Conservation (phyloP, 2,888 invertebrate genomes). For the Panzeria rudis region DNA sequence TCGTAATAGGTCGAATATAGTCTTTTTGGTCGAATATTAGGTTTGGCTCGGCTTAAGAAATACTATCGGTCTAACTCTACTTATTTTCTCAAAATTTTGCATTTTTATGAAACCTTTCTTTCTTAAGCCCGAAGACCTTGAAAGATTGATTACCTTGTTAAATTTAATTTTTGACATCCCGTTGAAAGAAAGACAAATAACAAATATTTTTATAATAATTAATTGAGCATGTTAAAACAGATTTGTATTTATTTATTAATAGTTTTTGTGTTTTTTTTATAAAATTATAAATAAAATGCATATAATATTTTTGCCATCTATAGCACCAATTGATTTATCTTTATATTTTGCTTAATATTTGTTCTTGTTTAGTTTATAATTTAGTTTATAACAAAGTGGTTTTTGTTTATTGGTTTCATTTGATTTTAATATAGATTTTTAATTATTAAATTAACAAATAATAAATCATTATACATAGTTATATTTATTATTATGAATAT, state of each 20-base stretch:
- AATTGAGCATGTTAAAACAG: neutral
- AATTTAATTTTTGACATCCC: no score
- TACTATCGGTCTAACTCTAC: no score
- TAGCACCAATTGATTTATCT: constrained; percentile 64
- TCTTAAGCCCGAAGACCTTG: no score
- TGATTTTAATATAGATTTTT: constrained; percentile 22
- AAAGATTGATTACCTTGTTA: no score
- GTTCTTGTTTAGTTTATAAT: no score
- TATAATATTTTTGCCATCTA: constrained; percentile 49
- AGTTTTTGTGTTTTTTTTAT: constrained; percentile 24
- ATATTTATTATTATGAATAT: constrained; percentile 22
- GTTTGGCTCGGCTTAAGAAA: no score
- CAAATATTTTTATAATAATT: no score
- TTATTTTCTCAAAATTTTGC: no score
- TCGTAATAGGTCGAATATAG: no score
- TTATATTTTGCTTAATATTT: neutral
- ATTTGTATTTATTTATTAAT: constrained; percentile 19
- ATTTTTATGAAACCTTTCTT: no score
- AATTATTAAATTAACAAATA: constrained; percentile 53
- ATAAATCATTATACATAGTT: constrained; percentile 22
- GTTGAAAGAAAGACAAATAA: no score
- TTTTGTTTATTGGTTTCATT: constrained; percentile 7
- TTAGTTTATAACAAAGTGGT: neutral
- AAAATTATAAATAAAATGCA: neutral
- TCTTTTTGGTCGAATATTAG: no score